Conservation (phyloP, 1,140 invertebrate genomes). For the Mya arenaria region DNA sequence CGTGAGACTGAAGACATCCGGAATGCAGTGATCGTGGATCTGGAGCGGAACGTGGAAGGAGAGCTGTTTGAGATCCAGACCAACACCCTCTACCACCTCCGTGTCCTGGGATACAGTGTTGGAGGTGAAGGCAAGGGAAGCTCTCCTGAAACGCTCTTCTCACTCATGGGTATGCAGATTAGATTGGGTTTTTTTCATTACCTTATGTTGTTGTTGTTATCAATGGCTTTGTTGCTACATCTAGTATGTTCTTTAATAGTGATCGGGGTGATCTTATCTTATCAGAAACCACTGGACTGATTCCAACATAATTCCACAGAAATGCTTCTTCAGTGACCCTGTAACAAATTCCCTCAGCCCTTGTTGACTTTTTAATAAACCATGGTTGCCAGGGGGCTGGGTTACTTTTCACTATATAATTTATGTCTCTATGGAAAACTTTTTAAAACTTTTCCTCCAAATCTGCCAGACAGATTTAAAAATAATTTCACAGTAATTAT, state of each 20-base stretch:
- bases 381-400: too few species aligned
- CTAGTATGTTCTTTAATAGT: background rate
- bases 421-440: too few species aligned
- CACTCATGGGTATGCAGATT: conserved; percentile 41
- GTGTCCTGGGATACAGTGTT: conserved; percentile 95
- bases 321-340: too few species aligned
- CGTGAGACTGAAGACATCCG: conserved; percentile 68
- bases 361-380: too few species aligned
- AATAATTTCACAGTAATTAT: too few species aligned
- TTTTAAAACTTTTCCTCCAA: too few species aligned
- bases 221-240: background rate
- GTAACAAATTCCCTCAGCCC: too few species aligned
- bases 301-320: too few species aligned
- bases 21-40: conserved; percentile 73
- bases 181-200: conserved; percentile 9
- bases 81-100: conserved; percentile 89
- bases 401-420: too few species aligned
- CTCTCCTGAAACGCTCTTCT: conserved; percentile 85
- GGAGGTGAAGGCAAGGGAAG: conserved; percentile 98
- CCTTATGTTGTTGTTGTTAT: background rate
- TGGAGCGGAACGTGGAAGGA: conserved; percentile 88
- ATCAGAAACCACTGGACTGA: too few species aligned
- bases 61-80: conserved; percentile 90
- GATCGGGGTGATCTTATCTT: background rate
- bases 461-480: too few species aligned